phyloP scores from a whole-genome alignment of 2,113 vertebrate genomes.

The Psittacara wagleri region DNA sequence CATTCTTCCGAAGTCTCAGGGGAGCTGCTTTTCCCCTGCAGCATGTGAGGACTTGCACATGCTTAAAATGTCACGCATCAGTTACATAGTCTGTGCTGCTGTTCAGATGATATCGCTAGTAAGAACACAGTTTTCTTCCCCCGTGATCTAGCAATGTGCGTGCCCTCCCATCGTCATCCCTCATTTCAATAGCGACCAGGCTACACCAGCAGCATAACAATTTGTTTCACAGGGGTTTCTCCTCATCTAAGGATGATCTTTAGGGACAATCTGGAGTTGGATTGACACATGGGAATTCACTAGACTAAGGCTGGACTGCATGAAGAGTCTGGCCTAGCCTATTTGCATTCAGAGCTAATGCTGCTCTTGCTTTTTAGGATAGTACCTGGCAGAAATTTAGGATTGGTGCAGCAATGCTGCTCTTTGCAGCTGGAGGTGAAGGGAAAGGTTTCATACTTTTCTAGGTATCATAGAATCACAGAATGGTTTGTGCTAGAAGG shows the following conservation, averaged over 20 bases:
- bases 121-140: neutral
- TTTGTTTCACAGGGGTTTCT: neutral
- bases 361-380: neutral
- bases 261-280: neutral
- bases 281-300: neutral
- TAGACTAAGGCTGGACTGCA: neutral
- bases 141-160: neutral
- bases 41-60: rapidly evolving
- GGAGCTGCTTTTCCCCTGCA: neutral
- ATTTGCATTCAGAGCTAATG: neutral
- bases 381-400: neutral
- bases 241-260: neutral
- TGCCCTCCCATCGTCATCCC: neutral
- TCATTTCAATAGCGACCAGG: neutral
- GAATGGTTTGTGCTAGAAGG: neutral
- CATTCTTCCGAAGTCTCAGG: neutral
- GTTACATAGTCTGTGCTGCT: neutral
- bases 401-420: neutral
- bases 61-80: neutral
- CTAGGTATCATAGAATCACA: neutral
- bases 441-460: neutral
- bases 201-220: neutral
- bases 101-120: neutral
- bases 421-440: neutral
- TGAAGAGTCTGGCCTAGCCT: neutral